Evolutionary conservation across 2,797 vertebrate genomes (phyloP).

Genomic region (Enteromius unitaeniatus): DNA sequence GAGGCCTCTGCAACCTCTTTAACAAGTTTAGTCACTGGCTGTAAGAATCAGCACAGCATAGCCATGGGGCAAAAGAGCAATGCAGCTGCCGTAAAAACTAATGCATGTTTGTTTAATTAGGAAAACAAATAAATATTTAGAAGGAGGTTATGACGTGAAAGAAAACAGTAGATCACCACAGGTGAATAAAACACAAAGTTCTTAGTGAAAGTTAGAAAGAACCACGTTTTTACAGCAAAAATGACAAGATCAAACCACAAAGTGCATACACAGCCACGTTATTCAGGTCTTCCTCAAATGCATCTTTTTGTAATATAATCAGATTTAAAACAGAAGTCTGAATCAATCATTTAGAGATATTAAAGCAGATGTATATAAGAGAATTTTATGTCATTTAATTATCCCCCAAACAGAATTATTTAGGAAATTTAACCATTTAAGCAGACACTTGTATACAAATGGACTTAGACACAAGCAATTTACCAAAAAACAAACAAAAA

Average conservation of each 20-base stretch:
- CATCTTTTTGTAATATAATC: background rate
- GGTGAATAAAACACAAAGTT: background rate
- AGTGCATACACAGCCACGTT: background rate
- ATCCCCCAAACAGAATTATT: background rate
- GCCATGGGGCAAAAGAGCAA: background rate
- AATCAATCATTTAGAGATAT: background rate
- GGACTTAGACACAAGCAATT: background rate
- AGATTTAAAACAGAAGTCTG: background rate
- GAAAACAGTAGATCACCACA: background rate
- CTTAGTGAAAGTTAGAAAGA: background rate
- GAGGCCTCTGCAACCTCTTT: constrained; percentile 24
- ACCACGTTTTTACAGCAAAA: background rate
- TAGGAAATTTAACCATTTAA: background rate
- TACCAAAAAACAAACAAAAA: background rate
- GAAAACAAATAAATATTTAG: background rate
- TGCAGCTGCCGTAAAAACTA: background rate
- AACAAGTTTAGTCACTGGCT: constrained; percentile 31
- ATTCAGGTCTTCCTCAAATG: background rate
- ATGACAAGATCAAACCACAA: background rate
- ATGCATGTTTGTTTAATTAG: background rate
- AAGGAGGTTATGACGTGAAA: background rate
- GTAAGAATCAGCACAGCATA: background rate
- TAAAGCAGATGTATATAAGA: background rate
- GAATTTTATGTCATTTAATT: background rate
- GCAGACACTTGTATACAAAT: background rate